phyloP scores from a whole-genome alignment of 2,113 vertebrate genomes.

The Varanus komodoensis region DNA sequence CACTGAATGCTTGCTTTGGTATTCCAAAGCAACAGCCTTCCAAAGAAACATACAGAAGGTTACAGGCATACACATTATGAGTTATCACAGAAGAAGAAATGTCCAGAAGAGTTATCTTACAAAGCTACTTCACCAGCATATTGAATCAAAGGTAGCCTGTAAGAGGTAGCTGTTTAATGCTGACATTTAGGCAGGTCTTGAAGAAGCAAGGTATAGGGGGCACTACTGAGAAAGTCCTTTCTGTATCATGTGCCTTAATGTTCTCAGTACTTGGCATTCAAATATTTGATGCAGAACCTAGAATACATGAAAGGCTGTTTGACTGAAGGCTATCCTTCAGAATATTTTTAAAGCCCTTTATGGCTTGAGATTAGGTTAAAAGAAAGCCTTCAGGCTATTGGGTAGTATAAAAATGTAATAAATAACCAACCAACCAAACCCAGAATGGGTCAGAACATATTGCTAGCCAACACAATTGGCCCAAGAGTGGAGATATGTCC shows the following conservation, averaged over 20 bases:
- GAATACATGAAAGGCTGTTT: not conserved
- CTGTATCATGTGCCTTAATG: not conserved
- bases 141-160: not conserved
- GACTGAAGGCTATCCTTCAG: not conserved
- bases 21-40: not conserved
- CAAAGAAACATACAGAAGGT: not conserved
- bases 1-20: not conserved
- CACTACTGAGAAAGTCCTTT: not conserved
- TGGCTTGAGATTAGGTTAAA: not conserved
- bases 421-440: too few relatives aligned
- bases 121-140: not conserved
- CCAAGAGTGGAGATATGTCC: not conserved
- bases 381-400: not conserved
- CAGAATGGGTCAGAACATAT: too few relatives aligned
- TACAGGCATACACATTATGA: not conserved
- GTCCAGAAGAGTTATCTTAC: not conserved
- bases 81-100: not conserved
- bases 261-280: not conserved
- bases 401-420: too few relatives aligned
- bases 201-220: not conserved
- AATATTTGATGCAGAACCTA: not conserved
- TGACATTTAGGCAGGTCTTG: not conserved
- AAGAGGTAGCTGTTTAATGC: not conserved
- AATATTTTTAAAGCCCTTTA: not conserved
- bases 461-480: not conserved